Percentiles rank a stretch among this genome's conserved stretches.
Conservation (phyloP, 2,888 invertebrate species). For the Terebella lapidaria region DNA sequence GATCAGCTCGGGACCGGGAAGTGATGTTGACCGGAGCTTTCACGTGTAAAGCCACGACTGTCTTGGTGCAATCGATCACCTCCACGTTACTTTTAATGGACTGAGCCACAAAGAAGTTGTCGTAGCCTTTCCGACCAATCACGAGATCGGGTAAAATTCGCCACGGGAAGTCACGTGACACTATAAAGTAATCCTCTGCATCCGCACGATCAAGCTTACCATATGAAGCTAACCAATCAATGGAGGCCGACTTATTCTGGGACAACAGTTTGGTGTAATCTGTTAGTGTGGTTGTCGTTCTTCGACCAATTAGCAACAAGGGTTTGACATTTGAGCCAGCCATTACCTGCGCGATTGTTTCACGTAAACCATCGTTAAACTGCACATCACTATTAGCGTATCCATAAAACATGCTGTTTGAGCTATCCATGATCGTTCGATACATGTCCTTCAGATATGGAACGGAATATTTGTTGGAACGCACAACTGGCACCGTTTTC, state of each 20-base stretch:
- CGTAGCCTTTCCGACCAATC: constrained; percentile 8
- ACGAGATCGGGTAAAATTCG: constrained; percentile 3
- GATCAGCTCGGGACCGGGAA: neutral
- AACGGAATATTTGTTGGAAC: neutral
- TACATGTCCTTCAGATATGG: constrained; percentile 12
- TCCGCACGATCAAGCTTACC: constrained; percentile 2
- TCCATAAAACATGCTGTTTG: constrained; percentile 4
- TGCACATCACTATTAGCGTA: constrained; percentile 12
- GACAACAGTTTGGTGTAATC: no score
- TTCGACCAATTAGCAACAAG: constrained; percentile 5
- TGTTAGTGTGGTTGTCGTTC: no score
- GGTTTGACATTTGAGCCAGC: neutral
- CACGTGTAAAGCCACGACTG: constrained; percentile 4
- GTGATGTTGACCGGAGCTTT: neutral
- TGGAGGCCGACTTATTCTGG: neutral
- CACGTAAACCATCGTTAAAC: constrained; percentile 1
- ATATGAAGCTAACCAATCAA: neutral
- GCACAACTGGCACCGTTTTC: neutral
- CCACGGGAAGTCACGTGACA: constrained; percentile 2
- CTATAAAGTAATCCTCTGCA: constrained; percentile 10
- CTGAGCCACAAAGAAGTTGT: constrained; percentile 9
- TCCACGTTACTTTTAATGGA: neutral
- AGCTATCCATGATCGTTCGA: neutral
- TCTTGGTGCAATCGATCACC: constrained; percentile 7
- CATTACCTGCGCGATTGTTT: constrained; percentile 1